Evolutionary conservation across 2,113 vertebrate species (phyloP).

Genomic region (Rhodinocichla rosea): DNA sequence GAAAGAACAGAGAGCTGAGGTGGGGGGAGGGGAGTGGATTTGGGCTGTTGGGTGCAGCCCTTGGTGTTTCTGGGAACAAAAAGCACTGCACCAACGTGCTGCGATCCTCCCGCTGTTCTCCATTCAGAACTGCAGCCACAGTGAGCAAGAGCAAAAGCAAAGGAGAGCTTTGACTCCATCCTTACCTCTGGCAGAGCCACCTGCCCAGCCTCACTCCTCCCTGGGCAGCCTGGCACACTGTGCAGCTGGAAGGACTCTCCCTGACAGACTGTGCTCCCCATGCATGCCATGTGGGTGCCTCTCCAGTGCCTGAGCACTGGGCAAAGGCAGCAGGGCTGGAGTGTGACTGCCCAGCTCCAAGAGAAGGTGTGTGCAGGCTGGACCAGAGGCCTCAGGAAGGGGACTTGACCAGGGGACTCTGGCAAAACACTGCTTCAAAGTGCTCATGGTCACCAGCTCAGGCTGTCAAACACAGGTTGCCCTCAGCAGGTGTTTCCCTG

Average conservation of each 20-base stretch:
- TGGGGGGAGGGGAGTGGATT: rapidly evolving
- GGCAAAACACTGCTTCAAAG: background rate
- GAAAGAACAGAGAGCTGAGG: rapidly evolving
- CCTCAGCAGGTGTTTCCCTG: rapidly evolving
- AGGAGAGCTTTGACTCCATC: background rate
- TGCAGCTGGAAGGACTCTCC: background rate
- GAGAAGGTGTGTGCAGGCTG: background rate
- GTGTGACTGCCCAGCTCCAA: background rate
- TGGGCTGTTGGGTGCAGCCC: background rate
- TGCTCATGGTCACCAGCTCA: background rate
- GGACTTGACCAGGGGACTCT: background rate
- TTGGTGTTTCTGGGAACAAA: background rate
- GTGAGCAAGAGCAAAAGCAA: background rate
- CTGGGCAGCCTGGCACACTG: background rate
- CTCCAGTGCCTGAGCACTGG: background rate
- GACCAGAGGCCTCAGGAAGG: background rate
- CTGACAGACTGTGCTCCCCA: background rate
- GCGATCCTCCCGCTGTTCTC: background rate
- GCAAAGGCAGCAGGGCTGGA: background rate
- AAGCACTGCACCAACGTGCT: rapidly evolving
- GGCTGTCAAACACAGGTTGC: background rate
- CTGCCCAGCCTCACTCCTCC: rapidly evolving
- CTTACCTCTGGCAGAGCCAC: background rate
- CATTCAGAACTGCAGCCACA: rapidly evolving
- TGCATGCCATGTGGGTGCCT: background rate